Base-by-base conservation (phyloP, 1,140 invertebrate genomes). In the Epicauta chinensis region DNA sequence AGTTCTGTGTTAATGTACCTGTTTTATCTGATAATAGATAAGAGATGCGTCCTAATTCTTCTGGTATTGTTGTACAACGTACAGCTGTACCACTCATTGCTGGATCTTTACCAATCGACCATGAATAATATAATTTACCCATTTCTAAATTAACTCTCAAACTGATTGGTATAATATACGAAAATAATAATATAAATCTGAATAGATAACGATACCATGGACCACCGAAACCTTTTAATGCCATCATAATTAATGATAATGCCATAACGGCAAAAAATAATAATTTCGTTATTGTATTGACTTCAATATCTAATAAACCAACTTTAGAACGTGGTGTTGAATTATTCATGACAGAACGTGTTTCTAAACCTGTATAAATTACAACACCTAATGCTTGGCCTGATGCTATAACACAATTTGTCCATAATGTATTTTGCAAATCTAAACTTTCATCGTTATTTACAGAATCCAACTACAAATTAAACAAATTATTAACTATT, bases 91-190 rank as follows among this genome's bases (percentile, higher is more conserved):
- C 93, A 38, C 85, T 81, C 56, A 99, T 97, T 58, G 90, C 82
- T 51, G 89, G 84, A 73, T 99, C 97, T 51, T 86, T 78, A 66
- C 96, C 92, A 60, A 99, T 98, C 60, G 90, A 86, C 87, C 91
- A 98, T 0, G 96, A 92, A 70, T 99, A 99, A 66, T 93, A 97
- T 0, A 89, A 86, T 75, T 99, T 99, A 1, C 94, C 95, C 89
- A 99, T 95, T 65, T 99, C 97, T 49, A 99, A 77, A 76, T 99
- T 99, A 1, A 99, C 96, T 55, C 97, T 76, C 61, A 99, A 81
- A 78, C 94, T 97, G 55, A 99, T 96, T 11, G 97, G 97, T 68
- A 99, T 98, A 51, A 99, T 98, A 73, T 99, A 99, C 0, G 96
- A 98, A 74, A 99, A 99, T 0, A 99, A 79, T 6, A 99, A 77